These are phyloP conservation scores for Lepidochitona cinerea DNA, from an alignment of 2,888 invertebrate genomes.

Conservation along the genomic window DNA sequence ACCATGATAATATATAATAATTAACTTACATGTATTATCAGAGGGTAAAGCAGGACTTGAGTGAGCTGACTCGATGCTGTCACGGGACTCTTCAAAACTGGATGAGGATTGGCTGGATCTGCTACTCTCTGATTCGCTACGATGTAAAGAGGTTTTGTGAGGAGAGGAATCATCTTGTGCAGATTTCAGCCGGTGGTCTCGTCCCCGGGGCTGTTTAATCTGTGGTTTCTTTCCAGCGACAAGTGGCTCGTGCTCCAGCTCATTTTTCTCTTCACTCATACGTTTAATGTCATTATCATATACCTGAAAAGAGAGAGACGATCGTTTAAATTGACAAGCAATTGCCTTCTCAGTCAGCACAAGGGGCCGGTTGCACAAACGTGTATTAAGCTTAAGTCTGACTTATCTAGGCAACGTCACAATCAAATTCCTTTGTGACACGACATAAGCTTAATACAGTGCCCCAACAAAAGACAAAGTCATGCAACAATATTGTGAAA, in stretches of 20 bases:
- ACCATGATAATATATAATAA: too few species aligned
- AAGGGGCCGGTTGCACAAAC: too few species aligned
- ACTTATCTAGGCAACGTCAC: too few species aligned
- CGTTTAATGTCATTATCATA: slow-evolving; percentile 68
- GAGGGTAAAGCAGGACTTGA: slow-evolving; percentile 35
- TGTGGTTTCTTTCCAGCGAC: slow-evolving; percentile 68
- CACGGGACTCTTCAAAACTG: slow-evolving; percentile 46
- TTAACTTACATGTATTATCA: not conserved
- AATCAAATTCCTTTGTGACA: too few species aligned
- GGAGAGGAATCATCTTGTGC: slow-evolving; percentile 18
- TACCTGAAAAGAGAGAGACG: slow-evolving; percentile 47
- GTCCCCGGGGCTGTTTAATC: slow-evolving; percentile 71
- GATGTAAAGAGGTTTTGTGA: not conserved
- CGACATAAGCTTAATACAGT: too few species aligned
- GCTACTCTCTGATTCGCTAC: slow-evolving; percentile 17
- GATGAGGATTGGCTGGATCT: slow-evolving; percentile 21
- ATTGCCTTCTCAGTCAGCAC: too few species aligned
- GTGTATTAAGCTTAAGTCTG: too few species aligned
- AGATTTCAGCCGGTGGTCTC: slow-evolving; percentile 30
- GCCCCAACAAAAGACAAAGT: too few species aligned
- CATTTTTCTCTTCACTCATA: slow-evolving; percentile 66
- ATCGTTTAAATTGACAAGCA: too few species aligned
- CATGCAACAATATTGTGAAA: too few species aligned
- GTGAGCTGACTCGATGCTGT: slow-evolving; percentile 51
- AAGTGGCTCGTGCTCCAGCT: slow-evolving; percentile 58